Evolutionary conservation across 2,888 invertebrate species (phyloP).

Genomic region (Trissolcus brochymenae): DNA sequence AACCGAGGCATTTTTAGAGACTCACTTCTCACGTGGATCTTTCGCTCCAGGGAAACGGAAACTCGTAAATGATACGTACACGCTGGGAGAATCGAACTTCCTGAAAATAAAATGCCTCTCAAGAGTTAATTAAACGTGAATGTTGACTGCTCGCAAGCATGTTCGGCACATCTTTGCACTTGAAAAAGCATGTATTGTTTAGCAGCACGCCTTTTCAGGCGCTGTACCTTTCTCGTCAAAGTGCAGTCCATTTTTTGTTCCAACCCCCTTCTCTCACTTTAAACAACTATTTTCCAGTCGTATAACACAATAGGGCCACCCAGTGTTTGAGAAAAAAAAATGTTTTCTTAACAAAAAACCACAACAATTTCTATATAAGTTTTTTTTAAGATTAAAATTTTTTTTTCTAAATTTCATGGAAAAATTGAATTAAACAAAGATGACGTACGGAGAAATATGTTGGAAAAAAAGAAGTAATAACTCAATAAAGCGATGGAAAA

Average conservation of each 20-base stretch:
- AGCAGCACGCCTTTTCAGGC: constrained; percentile 7
- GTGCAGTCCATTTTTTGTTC: neutral
- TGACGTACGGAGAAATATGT: too few relatives aligned
- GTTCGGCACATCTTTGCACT: constrained; percentile 32
- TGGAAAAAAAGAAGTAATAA: too few relatives aligned
- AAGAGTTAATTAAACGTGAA: constrained; percentile 43
- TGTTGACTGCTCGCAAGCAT: constrained; percentile 17
- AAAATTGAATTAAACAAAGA: too few relatives aligned
- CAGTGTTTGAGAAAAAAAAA: too few relatives aligned
- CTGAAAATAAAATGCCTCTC: constrained; percentile 45
- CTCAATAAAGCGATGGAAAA: too few relatives aligned
- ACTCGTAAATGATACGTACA: constrained; percentile 43
- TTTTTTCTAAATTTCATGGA: too few relatives aligned
- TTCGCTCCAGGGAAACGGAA: constrained; percentile 45
- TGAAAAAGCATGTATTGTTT: constrained; percentile 38
- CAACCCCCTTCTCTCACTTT: neutral
- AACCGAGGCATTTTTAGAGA: constrained; percentile 14
- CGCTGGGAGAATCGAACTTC: constrained; percentile 49
- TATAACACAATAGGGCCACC: too few relatives aligned
- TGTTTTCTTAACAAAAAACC: too few relatives aligned
- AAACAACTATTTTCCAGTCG: too few relatives aligned
- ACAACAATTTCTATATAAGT: too few relatives aligned
- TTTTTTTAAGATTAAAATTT: too few relatives aligned
- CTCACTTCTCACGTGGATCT: constrained; percentile 28
- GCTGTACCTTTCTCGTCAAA: neutral